These are phyloP conservation scores for Sakesphorus luctuosus DNA, from an alignment of 2,113 vertebrate species.

Conservation along the genomic window DNA sequence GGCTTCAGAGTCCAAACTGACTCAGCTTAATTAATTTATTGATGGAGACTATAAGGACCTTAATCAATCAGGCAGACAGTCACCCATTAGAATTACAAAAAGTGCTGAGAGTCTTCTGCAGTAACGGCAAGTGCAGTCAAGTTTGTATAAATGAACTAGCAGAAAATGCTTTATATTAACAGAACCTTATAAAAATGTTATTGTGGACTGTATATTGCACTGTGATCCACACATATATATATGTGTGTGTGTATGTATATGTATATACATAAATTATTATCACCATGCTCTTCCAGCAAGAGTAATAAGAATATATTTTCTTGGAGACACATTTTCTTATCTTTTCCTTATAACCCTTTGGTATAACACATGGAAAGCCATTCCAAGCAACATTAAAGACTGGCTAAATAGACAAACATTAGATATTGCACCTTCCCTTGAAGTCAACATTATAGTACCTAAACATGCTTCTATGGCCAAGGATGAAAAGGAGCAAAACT, in stretches of 20 bases:
- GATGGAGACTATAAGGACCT: slow-evolving; percentile 6
- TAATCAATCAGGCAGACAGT: slow-evolving; percentile 46
- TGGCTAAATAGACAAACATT: background rate
- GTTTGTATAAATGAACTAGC: background rate
- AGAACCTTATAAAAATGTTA: background rate
- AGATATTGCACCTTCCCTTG: background rate
- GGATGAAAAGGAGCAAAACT: background rate
- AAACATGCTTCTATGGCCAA: background rate
- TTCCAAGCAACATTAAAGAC: background rate
- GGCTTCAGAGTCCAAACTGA: background rate
- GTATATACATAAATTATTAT: background rate
- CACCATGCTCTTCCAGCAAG: background rate
- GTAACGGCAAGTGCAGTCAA: background rate
- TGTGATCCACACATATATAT: background rate
- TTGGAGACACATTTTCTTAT: background rate
- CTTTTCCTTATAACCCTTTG: background rate
- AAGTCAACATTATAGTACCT: background rate
- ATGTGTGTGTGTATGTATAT: background rate
- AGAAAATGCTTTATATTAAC: background rate
- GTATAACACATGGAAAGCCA: background rate
- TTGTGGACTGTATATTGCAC: background rate
- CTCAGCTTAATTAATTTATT: slow-evolving; percentile 14
- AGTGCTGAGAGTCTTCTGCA: background rate
- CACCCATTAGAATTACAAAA: slow-evolving; percentile 2
- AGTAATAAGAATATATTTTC: background rate